phyloP scores from a whole-genome alignment of 2,888 invertebrate genomes.

The Zygothrica quintamaculata region DNA sequence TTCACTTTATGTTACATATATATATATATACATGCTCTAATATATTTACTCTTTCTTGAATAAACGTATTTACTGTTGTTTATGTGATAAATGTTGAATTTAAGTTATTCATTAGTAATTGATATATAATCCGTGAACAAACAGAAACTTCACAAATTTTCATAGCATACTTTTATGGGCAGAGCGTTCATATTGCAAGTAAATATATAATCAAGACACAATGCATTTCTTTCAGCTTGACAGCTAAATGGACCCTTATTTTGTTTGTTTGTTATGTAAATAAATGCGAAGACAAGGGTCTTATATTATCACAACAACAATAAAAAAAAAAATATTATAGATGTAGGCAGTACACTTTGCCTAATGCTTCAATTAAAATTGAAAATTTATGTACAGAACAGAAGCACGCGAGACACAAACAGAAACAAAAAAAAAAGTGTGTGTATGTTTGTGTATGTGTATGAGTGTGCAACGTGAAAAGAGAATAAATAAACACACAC shows the following conservation, averaged over 20 bases:
- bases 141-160: slow-evolving; percentile 15
- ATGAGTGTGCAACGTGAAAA: not conserved
- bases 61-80: no score
- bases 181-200: not conserved
- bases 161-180: slow-evolving; percentile 34
- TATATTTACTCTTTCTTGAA: no score
- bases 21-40: no score
- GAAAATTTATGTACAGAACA: not conserved
- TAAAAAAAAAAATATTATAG: not conserved
- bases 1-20: no score
- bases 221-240: slow-evolving; percentile 19
- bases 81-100: not conserved
- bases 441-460: no score
- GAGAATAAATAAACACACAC: no score
- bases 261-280: slow-evolving; percentile 9
- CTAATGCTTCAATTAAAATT: slow-evolving; percentile 6
- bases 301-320: not conserved
- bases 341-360: slow-evolving; percentile 6
- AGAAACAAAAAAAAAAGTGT: not conserved
- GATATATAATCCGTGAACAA: slow-evolving; percentile 9
- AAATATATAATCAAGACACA: slow-evolving; percentile 8
- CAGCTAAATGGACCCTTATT: slow-evolving; percentile 2
- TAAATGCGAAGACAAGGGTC: slow-evolving; percentile 8
- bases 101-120: slow-evolving; percentile 2
- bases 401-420: not conserved